These are phyloP conservation scores for Colostygia pectinataria DNA, from an alignment of 2,888 invertebrate species.

Conservation along the genomic window DNA sequence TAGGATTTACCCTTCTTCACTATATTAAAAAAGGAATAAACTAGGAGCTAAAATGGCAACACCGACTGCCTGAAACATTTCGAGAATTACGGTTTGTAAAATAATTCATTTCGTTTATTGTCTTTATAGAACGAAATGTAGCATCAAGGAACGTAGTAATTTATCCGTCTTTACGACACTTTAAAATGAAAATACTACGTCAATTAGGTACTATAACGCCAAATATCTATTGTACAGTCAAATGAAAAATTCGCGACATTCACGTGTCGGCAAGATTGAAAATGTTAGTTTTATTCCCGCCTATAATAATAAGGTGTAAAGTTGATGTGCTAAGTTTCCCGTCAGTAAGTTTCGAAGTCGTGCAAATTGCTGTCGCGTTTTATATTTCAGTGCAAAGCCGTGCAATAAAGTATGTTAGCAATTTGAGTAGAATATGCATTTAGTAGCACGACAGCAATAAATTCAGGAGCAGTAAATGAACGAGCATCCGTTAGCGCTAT, in stretches of 20 bases:
- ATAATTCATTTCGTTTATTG: conserved; percentile 13
- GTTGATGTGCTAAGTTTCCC: conserved; percentile 26
- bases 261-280: conserved; percentile 15
- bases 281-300: conserved; percentile 19
- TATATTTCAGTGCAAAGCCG: conserved; percentile 53
- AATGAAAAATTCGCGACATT: not conserved
- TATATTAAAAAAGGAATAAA: no score
- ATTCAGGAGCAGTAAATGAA: conserved; percentile 55
- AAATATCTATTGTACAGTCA: conserved; percentile 4
- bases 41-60: no score
- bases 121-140: conserved; percentile 2
- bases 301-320: conserved; percentile 29
- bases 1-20: no score
- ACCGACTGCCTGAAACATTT: not conserved
- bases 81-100: not conserved
- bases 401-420: conserved; percentile 59
- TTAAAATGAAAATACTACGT: conserved; percentile 11
- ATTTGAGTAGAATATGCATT: conserved; percentile 67
- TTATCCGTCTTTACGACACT: conserved; percentile 8
- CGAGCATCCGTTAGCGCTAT: conserved; percentile 53
- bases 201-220: conserved; percentile 10
- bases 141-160: conserved; percentile 8
- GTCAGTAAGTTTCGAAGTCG: conserved; percentile 17
- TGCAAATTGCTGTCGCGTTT: conserved; percentile 49
- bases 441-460: conserved; percentile 61